Percentiles rank a stretch among this genome's conserved stretches.
These are phyloP conservation scores for Dunckerocampus dactyliophorus DNA, from an alignment of 2,113 vertebrate genomes.

Conservation along the genomic window DNA sequence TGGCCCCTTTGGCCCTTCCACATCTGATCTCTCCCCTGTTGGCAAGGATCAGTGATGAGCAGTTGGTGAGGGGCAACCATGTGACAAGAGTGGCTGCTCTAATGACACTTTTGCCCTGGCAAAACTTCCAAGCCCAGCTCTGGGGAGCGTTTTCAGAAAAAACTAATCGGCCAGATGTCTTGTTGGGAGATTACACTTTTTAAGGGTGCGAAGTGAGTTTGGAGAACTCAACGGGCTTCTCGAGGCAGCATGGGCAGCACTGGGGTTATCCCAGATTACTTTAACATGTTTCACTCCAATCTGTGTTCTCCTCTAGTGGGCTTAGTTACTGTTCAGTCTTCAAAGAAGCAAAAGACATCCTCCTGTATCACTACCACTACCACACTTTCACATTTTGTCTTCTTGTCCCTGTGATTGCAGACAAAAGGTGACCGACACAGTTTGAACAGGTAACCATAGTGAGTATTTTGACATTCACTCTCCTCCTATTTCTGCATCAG, in stretches of 20 bases:
- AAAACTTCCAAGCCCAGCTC: neutral
- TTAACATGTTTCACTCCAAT: neutral
- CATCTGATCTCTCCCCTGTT: conserved; percentile 10
- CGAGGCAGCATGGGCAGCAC: too few relatives aligned
- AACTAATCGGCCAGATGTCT: conserved; percentile 6
- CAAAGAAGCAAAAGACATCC: neutral
- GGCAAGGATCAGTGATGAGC: conserved; percentile 9
- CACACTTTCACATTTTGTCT: too few relatives aligned
- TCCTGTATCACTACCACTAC: neutral
- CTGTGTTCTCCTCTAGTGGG: neutral
- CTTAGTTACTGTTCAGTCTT: neutral
- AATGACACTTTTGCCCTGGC: neutral
- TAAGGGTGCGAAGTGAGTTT: conserved; percentile 1
- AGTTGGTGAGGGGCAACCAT: conserved; percentile 15
- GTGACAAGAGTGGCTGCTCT: conserved; percentile 9
- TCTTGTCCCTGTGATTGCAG: too few relatives aligned
- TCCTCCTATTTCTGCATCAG: too few relatives aligned
- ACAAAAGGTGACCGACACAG: too few relatives aligned
- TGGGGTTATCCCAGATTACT: neutral
- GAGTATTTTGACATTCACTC: too few relatives aligned
- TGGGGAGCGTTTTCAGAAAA: conserved; percentile 10
- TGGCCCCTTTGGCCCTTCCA: neutral
- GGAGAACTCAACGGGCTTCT: neutral
- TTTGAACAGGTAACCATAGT: too few relatives aligned
- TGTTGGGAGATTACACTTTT: conserved; percentile 2